Evolutionary conservation across 2,797 vertebrate genomes (phyloP).

Genomic region (Coranthus polyacanthus): DNA sequence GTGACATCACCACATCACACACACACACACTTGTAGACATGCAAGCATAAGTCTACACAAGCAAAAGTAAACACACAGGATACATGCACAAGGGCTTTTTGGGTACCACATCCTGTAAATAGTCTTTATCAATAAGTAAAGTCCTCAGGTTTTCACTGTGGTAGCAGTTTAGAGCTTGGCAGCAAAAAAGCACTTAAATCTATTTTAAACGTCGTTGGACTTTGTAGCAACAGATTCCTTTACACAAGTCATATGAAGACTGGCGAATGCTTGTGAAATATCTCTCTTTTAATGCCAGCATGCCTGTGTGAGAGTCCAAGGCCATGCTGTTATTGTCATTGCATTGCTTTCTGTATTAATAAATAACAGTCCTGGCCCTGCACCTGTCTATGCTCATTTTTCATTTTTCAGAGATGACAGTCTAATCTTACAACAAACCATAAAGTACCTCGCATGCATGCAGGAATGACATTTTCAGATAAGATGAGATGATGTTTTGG

Average conservation of each 20-base stretch:
- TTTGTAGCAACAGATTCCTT: constrained; percentile 51
- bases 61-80: constrained; percentile 42
- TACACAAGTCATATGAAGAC: constrained; percentile 45
- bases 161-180: constrained; percentile 38
- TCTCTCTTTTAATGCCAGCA: constrained; percentile 48
- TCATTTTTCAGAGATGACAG: constrained; percentile 50
- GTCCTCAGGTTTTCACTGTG: constrained; percentile 58
- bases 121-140: constrained; percentile 75
- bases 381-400: constrained; percentile 52
- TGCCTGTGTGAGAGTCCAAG: constrained; percentile 54
- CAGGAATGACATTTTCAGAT: constrained; percentile 57
- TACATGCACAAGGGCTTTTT: constrained; percentile 50
- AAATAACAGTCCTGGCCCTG: constrained; percentile 55
- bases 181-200: constrained; percentile 64
- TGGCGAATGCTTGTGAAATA: constrained; percentile 56
- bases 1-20: constrained; percentile 84
- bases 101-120: constrained; percentile 44
- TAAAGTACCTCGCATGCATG: constrained; percentile 28
- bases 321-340: constrained; percentile 68
- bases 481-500: constrained; percentile 59
- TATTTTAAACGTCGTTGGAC: constrained; percentile 65
- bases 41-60: constrained; percentile 41
- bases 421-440: constrained; percentile 44
- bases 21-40: constrained; percentile 60
- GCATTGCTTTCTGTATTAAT: constrained; percentile 57